phyloP scores from a whole-genome alignment of 2,888 invertebrate species.

The Teleogryllus oceanicus region DNA sequence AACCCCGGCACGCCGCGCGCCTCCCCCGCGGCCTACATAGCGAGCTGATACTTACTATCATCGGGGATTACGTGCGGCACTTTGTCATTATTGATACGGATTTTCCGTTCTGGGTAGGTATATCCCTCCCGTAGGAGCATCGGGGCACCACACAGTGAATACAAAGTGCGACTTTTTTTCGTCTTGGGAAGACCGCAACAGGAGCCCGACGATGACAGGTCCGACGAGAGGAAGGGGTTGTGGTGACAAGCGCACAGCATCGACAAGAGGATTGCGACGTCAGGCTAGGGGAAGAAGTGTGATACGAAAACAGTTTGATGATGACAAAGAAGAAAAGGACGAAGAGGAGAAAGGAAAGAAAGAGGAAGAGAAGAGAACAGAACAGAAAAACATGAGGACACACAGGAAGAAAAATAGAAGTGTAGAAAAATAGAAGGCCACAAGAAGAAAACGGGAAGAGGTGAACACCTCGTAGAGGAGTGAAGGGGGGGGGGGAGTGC shows the following conservation, averaged over 20 bases:
- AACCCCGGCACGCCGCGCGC: constrained; percentile 43
- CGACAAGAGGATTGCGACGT: too few species aligned
- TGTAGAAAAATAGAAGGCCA: too few species aligned
- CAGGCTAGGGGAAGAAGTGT: too few species aligned
- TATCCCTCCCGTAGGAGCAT: constrained; percentile 30
- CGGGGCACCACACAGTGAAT: constrained; percentile 28
- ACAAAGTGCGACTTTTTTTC: constrained; percentile 30
- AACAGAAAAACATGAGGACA: too few species aligned
- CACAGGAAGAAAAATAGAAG: too few species aligned
- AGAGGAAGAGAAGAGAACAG: too few species aligned
- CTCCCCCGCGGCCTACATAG: constrained; percentile 35
- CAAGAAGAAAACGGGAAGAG: too few species aligned
- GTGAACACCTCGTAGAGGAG: background rate
- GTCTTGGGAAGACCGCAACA: background rate
- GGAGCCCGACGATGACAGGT: background rate
- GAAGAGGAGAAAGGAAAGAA: too few species aligned
- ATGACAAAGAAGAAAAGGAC: too few species aligned
- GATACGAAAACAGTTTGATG: too few species aligned
- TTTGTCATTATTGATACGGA: constrained; percentile 52
- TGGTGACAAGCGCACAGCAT: background rate
- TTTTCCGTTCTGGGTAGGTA: constrained; percentile 30
- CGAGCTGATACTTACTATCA: constrained; percentile 35
- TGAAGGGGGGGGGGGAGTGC: background rate
- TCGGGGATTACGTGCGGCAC: constrained; percentile 37
- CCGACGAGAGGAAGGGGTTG: constrained; percentile 11